phyloP scores from a whole-genome alignment of 2,797 vertebrate genomes.

The Sparus aurata region DNA sequence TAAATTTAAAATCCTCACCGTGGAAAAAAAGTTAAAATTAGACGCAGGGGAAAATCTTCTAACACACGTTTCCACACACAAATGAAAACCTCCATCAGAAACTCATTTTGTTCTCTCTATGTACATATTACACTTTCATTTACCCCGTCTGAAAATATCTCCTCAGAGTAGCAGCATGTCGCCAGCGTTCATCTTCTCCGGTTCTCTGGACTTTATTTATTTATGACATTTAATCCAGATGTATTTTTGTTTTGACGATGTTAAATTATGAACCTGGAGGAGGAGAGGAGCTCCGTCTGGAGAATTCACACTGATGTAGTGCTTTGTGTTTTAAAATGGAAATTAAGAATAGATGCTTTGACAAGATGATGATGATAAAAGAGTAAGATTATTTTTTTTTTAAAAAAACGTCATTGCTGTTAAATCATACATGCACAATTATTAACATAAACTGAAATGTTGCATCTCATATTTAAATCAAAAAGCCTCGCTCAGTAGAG shows the following conservation, averaged over 20 bases:
- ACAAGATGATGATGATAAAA: too few relatives aligned
- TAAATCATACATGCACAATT: too few relatives aligned
- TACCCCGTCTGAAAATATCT: background rate
- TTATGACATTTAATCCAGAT: background rate
- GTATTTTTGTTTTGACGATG: background rate
- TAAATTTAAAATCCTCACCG: constrained; percentile 36
- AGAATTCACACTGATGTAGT: background rate
- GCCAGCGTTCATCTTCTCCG: background rate
- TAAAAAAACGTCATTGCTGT: too few relatives aligned
- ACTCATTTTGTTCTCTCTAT: constrained; percentile 1
- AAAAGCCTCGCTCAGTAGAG: too few relatives aligned
- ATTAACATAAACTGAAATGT: too few relatives aligned
- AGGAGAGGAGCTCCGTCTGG: background rate
- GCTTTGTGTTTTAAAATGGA: background rate
- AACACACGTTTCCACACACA: constrained; percentile 3
- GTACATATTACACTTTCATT: background rate
- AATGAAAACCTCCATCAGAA: background rate
- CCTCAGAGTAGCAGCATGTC: background rate
- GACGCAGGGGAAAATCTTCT: constrained; percentile 10
- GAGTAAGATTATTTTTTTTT: too few relatives aligned
- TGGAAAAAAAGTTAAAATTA: constrained; percentile 9
- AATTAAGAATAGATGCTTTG: background rate
- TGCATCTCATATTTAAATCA: too few relatives aligned
- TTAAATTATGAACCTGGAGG: background rate
- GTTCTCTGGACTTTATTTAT: background rate